Evolutionary conservation across 2,888 invertebrate genomes (phyloP), one percentile per base, ranked within the genome.

Genomic region (Troides oblongomaculatus): DNA sequence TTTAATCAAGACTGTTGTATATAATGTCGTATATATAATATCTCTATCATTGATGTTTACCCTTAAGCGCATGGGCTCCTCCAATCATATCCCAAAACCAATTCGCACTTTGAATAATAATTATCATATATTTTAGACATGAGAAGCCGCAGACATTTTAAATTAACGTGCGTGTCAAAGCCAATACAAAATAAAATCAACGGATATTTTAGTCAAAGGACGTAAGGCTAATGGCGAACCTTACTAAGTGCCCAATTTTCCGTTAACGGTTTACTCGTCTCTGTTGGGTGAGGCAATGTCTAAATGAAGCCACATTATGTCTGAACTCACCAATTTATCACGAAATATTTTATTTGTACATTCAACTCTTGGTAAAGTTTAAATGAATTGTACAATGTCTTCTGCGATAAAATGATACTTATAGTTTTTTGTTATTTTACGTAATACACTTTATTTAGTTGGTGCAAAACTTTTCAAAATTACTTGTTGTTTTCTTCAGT

Each of bases 231-330:
- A 56, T 39, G 57, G 39, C 57, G 57, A 12, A 58, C 57, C 64
- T 64, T 53, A 57, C 64, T 36, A 39, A 64, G 36, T 57, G 64
- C 64, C 43, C 64, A 65, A 65, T 65, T 65, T 65, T 58, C 43
- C 56, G 43, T 65, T 64, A 65, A 58, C 58, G 58, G 43, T 43
- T 65, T 43, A 46, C 64, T 36, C 64, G 58, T 58, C 18, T 58
- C 58, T 21, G 39, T 56, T 65, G 43, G 43, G 36, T 23, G 64
- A 65, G 14, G 43, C 39, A 58, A 43, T 17, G 36, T 64, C 53
- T 30, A 14, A 64, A 18, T 17, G 12, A 25, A 43, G 56, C 57
- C 57, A 25, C 57, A 10, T 58, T 12, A 58, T 58, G 23, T 58
- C 57, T 58, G 1, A 25, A 58, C 21, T 23, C 57, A 23, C 57